These are phyloP conservation scores for Indri indri DNA, from an alignment of 2,113 vertebrate species.

Conservation along the genomic window DNA sequence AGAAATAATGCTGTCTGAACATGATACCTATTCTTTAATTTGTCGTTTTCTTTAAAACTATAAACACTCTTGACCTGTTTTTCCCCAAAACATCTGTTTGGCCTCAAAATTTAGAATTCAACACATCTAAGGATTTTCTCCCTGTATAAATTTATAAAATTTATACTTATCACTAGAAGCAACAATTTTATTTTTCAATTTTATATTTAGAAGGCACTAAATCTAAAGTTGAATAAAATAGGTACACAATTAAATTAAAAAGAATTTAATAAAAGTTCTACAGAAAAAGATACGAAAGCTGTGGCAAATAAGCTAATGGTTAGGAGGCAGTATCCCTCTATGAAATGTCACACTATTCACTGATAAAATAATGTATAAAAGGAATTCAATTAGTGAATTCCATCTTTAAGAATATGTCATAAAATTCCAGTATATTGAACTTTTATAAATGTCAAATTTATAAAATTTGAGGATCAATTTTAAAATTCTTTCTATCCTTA, in stretches of 20 bases:
- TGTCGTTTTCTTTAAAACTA: not conserved
- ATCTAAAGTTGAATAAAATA: not conserved
- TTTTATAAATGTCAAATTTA: not conserved
- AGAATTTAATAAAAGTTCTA: not conserved
- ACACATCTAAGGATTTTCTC: not conserved
- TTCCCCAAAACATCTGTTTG: not conserved
- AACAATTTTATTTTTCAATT: not conserved
- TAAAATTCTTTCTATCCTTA: not conserved
- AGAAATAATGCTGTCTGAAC: not conserved
- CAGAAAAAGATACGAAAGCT: not conserved
- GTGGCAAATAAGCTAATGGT: not conserved
- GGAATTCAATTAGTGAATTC: not conserved
- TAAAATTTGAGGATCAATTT: not conserved
- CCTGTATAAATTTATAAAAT: not conserved
- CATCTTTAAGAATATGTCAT: not conserved
- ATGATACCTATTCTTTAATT: not conserved
- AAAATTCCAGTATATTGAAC: not conserved
- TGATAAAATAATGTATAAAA: not conserved
- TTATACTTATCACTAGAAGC: not conserved
- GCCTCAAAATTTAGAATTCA: not conserved
- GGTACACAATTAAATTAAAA: not conserved
- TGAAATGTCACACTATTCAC: not conserved
- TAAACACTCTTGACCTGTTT: too few species aligned
- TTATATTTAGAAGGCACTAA: not conserved
- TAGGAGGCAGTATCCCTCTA: not conserved